Percentiles rank a stretch among this genome's conserved stretches.
Evolutionary conservation across 2,113 vertebrate species (phyloP).

Genomic region (Calonectris borealis): DNA sequence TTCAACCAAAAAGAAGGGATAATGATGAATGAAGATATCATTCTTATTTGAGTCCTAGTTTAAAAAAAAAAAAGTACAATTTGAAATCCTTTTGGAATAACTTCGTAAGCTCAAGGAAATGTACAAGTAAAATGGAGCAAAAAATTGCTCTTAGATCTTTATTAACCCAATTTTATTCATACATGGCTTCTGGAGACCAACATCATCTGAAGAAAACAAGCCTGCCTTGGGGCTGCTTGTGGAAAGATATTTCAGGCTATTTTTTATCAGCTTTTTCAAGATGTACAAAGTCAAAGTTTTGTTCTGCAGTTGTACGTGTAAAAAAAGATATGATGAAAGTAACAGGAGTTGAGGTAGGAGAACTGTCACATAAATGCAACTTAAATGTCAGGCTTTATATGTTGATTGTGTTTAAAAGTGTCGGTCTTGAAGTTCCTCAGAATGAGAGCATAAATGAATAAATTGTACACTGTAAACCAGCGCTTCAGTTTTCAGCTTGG

Average conservation of each 20-base stretch:
- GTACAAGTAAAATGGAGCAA: neutral
- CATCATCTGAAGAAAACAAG: neutral
- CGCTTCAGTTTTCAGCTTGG: neutral
- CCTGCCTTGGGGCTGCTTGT: neutral
- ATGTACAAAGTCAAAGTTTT: neutral
- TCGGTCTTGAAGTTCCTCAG: neutral
- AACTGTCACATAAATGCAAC: neutral
- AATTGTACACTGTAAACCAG: neutral
- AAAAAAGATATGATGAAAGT: neutral
- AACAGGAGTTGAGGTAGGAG: neutral
- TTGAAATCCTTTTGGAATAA: neutral
- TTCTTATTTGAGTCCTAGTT: neutral
- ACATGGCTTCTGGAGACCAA: neutral
- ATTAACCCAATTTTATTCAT: neutral
- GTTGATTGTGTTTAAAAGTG: neutral
- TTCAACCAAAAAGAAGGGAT: neutral
- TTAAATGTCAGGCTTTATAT: neutral
- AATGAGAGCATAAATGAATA: neutral
- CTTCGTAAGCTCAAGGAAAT: neutral
- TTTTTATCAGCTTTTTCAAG: neutral
- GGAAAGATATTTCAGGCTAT: neutral
- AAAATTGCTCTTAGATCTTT: neutral
- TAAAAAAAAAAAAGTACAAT: neutral
- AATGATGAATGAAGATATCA: neutral
- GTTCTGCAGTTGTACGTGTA: neutral